phyloP scores from a whole-genome alignment of 2,113 vertebrate genomes.

The Ramphastos sulfuratus region DNA sequence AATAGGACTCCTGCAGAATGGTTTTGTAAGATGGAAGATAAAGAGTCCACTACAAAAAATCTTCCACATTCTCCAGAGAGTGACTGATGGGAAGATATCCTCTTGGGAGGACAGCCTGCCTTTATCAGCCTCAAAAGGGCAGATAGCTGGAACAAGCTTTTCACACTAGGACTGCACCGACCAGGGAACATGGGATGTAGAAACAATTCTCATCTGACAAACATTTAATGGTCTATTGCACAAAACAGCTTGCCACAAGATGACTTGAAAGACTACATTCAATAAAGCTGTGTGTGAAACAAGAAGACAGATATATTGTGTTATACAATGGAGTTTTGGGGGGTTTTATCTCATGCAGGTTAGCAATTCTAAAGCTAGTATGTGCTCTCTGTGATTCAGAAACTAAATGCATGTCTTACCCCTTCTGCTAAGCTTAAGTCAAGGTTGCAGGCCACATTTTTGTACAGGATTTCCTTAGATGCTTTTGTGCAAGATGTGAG shows the following conservation, averaged over 20 bases:
- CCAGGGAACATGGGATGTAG: background rate
- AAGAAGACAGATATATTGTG: background rate
- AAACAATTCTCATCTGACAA: background rate
- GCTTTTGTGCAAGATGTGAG: rapidly evolving
- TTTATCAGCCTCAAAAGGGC: background rate
- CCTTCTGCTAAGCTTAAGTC: background rate
- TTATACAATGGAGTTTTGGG: background rate
- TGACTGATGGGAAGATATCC: background rate
- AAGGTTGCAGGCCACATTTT: background rate
- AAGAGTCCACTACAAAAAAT: background rate
- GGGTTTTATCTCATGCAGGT: background rate
- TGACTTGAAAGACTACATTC: constrained; percentile 34
- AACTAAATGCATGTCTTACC: background rate
- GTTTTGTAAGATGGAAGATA: background rate
- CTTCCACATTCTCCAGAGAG: background rate
- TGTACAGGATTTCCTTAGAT: background rate
- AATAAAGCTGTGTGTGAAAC: background rate
- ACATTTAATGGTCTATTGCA: constrained; percentile 9
- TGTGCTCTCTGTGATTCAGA: background rate
- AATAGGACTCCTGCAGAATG: background rate
- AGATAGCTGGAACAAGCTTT: background rate
- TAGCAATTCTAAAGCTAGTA: background rate
- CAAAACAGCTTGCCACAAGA: background rate
- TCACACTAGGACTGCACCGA: background rate
- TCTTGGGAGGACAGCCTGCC: background rate